A percentile compares a stretch with the other conserved stretches of the same genome.
Conservation (phyloP, 2,888 invertebrate genomes). For the Odontothrips loti region DNA sequence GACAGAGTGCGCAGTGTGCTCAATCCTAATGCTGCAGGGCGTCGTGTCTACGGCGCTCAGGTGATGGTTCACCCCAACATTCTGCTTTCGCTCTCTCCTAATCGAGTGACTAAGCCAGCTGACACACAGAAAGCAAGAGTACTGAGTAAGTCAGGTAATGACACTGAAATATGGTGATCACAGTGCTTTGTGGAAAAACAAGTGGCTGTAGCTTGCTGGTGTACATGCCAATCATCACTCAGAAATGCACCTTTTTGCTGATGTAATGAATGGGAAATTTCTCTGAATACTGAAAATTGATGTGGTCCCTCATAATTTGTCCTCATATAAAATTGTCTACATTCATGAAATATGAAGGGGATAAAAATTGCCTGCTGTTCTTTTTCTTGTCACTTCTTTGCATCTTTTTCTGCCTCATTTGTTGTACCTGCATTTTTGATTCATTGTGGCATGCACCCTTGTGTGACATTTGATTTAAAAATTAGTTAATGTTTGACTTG, state of each 20-base stretch:
- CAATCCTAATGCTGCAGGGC: constrained; percentile 44
- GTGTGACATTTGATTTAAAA: neutral
- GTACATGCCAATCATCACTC: neutral
- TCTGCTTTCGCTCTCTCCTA: constrained; percentile 46
- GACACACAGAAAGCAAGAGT: constrained; percentile 63
- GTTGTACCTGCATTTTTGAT: neutral
- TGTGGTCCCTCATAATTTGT: too few species aligned
- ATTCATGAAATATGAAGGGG: neutral
- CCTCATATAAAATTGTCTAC: too few species aligned
- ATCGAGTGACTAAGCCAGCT: constrained; percentile 59
- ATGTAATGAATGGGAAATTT: too few species aligned
- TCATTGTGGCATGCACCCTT: neutral
- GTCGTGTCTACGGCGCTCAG: constrained; percentile 46
- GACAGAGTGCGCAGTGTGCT: constrained; percentile 36
- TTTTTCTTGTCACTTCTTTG: neutral
- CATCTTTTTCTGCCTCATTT: neutral
- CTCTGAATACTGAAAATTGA: too few species aligned
- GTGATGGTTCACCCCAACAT: constrained; percentile 42
- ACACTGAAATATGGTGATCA: constrained; percentile 72
- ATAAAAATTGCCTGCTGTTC: too few species aligned
- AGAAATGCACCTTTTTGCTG: neutral
- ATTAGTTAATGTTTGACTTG: neutral
- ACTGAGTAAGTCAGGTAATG: constrained; percentile 60
- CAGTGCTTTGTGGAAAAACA: neutral
- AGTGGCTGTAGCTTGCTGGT: neutral